These are phyloP conservation scores for Hyles lineata DNA, from an alignment of 2,888 invertebrate species.

Conservation along the genomic window DNA sequence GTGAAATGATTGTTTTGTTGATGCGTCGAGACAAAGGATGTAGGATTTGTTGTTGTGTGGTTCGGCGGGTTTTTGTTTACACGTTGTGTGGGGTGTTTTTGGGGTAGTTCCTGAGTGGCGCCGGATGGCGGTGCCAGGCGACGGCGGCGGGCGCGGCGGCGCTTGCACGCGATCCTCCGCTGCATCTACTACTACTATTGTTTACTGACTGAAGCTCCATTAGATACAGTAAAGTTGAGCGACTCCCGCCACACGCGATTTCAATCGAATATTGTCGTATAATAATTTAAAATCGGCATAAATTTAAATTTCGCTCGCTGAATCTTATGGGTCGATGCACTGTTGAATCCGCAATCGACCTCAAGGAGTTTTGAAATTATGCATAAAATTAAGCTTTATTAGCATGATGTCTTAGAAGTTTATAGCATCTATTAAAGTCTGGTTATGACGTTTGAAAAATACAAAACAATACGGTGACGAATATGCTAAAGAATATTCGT, in stretches of 20 bases:
- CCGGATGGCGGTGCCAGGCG: conserved; percentile 84
- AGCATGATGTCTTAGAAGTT: neutral
- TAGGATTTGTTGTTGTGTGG: conserved; percentile 48
- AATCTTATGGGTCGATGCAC: conserved; percentile 16
- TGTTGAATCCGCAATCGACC: neutral
- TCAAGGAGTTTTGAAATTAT: conserved; percentile 1
- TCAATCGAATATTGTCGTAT: conserved; percentile 52
- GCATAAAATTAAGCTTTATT: neutral
- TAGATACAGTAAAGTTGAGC: conserved; percentile 57
- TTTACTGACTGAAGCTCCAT: conserved; percentile 63
- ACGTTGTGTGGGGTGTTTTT: conserved; percentile 60
- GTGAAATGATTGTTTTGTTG: conserved; percentile 50
- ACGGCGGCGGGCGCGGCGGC: conserved; percentile 47
- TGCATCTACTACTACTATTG: conserved; percentile 67
- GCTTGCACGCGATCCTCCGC: conserved; percentile 75
- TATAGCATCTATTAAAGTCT: neutral
- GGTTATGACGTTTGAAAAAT: neutral
- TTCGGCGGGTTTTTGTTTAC: conserved; percentile 69
- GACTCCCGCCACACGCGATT: conserved; percentile 52
- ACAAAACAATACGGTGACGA: neutral
- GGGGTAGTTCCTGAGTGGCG: conserved; percentile 72
- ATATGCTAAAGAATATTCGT: neutral
- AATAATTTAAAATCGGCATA: conserved; percentile 55
- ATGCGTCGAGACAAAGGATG: conserved; percentile 52
- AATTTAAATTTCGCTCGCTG: conserved; percentile 36